Evolutionary conservation across 2,113 vertebrate genomes (phyloP).

Genomic region (Syrrhaptes paradoxus): DNA sequence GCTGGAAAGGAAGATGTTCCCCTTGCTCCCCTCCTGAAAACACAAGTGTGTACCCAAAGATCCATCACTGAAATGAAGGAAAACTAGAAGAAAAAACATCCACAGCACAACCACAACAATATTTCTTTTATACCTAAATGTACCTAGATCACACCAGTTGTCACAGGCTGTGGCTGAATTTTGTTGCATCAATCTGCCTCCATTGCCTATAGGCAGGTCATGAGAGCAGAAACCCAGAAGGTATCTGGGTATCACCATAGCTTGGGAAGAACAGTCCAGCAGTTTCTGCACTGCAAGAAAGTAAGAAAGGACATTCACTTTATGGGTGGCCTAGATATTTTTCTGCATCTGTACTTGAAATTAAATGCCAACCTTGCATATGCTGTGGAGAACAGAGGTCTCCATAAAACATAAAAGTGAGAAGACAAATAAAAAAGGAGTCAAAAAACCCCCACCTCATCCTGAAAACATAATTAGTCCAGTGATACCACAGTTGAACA

Average conservation of each 20-base stretch:
- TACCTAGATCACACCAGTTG: not conserved
- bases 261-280: not conserved
- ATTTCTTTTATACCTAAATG: not conserved
- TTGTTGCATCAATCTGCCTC: not conserved
- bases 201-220: not conserved
- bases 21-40: not conserved
- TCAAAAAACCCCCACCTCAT: not conserved
- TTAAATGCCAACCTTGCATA: not conserved
- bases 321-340: not conserved
- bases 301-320: not conserved
- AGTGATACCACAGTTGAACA: not conserved
- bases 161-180: not conserved
- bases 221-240: not conserved
- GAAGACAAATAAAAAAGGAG: not conserved
- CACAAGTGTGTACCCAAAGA: not conserved
- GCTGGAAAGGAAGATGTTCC: not conserved
- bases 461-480: not conserved
- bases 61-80: not conserved
- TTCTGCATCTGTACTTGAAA: not conserved
- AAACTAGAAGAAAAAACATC: not conserved
- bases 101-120: not conserved
- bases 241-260: fast-evolving
- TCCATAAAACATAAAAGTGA: not conserved
- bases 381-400: not conserved
- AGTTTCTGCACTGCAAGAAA: not conserved